Conservation (phyloP, 1,140 invertebrate species). For the Batillaria attramentaria region DNA sequence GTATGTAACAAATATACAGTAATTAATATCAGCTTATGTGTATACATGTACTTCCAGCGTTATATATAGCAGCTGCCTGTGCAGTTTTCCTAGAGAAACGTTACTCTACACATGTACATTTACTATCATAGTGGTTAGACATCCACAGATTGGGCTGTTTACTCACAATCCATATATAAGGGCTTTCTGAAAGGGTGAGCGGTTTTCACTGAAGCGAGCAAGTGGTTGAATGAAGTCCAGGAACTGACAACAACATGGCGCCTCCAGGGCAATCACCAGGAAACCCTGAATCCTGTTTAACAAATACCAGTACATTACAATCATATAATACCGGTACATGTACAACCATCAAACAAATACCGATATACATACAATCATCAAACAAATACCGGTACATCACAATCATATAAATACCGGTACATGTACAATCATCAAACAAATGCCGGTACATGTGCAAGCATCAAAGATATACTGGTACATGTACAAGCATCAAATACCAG, state of each 20-base stretch:
- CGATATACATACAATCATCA: not conserved
- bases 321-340: not conserved
- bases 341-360: not conserved
- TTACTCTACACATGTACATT: no score
- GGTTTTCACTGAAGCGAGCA: slow-evolving; percentile 84
- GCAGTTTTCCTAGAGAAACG: no score
- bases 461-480: no score
- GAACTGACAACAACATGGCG: slow-evolving; percentile 95
- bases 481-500: no score
- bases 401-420: not conserved
- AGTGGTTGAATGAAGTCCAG: slow-evolving; percentile 91
- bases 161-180: slow-evolving; percentile 88
- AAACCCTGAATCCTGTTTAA: slow-evolving; percentile 87
- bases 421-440: no score
- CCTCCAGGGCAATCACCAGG: slow-evolving; percentile 88
- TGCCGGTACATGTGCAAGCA: no score
- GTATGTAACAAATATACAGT: no score
- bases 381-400: not conserved
- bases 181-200: slow-evolving; percentile 93
- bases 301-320: no score
- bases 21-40: no score
- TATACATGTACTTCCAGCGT: not conserved
- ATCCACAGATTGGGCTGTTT: no score
- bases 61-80: no score
- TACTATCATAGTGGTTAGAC: no score